phyloP scores from a whole-genome alignment of 2,797 vertebrate species.

The Peromyscus nudipes region DNA sequence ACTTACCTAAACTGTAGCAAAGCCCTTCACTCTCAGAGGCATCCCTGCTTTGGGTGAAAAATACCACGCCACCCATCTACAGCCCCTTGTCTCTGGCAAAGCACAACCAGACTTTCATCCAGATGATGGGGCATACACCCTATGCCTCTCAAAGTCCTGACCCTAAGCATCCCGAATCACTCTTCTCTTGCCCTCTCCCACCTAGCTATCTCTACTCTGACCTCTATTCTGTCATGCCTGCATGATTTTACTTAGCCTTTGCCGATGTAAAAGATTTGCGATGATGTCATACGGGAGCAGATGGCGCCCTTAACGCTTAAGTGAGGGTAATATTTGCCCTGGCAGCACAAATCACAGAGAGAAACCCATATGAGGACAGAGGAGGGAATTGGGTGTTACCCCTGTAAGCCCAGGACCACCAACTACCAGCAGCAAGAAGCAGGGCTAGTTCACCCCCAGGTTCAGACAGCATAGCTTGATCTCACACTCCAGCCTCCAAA shows the following conservation, averaged over 20 bases:
- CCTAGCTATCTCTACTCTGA: background rate
- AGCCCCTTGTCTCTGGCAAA: background rate
- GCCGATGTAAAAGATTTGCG: background rate
- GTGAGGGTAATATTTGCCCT: background rate
- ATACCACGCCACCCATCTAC: background rate
- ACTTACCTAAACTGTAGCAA: background rate
- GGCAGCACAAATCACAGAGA: background rate
- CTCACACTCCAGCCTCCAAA: background rate
- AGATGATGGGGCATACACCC: background rate
- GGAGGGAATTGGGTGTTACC: background rate
- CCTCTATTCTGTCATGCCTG: background rate
- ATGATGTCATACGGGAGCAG: background rate
- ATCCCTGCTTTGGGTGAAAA: background rate
- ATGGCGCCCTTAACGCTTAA: background rate
- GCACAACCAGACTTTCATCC: background rate
- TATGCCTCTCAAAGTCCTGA: background rate
- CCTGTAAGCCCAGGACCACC: background rate
- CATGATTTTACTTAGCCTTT: background rate
- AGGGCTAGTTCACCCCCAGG: background rate
- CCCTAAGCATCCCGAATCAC: background rate
- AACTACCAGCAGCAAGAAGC: background rate
- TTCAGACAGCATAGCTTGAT: background rate
- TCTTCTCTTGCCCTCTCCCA: background rate
- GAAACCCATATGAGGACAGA: background rate
- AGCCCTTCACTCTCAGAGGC: background rate